These are phyloP conservation scores for Pleuronectes platessa DNA, from an alignment of 2,113 vertebrate species.

Conservation along the genomic window DNA sequence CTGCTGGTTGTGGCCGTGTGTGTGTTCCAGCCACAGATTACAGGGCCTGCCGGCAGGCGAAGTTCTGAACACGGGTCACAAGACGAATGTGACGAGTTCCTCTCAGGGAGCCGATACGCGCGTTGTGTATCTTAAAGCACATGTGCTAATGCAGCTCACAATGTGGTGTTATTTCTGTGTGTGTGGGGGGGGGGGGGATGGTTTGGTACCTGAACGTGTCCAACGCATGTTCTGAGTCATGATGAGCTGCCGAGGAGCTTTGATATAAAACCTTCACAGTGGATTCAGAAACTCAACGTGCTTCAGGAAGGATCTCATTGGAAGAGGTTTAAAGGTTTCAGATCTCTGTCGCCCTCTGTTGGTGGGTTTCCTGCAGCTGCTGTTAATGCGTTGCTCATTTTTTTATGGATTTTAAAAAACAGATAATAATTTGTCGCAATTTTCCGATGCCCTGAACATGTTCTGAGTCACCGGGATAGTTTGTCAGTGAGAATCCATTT, in stretches of 20 bases:
- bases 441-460: too few species aligned
- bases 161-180: constrained; percentile 64
- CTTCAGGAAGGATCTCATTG: too few species aligned
- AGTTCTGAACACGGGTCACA: constrained; percentile 63
- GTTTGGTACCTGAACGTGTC: constrained; percentile 42
- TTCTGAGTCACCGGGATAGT: too few species aligned
- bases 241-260: constrained; percentile 8
- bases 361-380: too few species aligned
- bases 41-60: constrained; percentile 63
- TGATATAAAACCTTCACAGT: not conserved
- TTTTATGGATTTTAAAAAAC: too few species aligned
- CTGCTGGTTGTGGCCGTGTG: constrained; percentile 62
- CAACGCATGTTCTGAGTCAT: constrained; percentile 34
- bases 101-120: constrained; percentile 62
- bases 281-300: too few species aligned
- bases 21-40: constrained; percentile 73
- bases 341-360: too few species aligned
- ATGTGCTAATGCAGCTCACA: constrained; percentile 33
- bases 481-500: too few species aligned
- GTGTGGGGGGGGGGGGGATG: constrained; percentile 44
- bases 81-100: constrained; percentile 73
- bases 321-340: too few species aligned
- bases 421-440: too few species aligned
- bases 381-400: too few species aligned
- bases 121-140: constrained; percentile 58